A percentile compares a stretch with the other conserved stretches of the same genome.
These are phyloP conservation scores for Rattus norvegicus DNA, from an alignment of 2,113 vertebrate species.

Conservation along the genomic window DNA sequence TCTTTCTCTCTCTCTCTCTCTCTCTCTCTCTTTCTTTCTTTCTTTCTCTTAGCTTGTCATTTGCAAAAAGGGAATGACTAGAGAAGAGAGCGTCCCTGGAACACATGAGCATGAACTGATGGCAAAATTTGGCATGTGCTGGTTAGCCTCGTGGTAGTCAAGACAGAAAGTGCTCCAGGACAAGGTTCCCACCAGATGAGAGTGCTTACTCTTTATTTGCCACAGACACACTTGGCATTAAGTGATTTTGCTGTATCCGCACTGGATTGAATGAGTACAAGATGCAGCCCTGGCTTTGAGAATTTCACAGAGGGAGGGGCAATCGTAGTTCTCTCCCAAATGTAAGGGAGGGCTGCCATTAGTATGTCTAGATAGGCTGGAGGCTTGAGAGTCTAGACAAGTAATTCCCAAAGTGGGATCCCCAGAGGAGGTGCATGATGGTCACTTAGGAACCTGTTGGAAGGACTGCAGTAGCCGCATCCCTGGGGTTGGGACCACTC, in stretches of 20 bases:
- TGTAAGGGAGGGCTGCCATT: not conserved
- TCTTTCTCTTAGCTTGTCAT: constrained; percentile 3
- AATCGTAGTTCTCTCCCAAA: not conserved
- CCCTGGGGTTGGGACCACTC: not conserved
- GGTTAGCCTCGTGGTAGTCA: not conserved
- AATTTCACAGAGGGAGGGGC: not conserved
- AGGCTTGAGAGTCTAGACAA: not conserved
- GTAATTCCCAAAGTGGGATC: not conserved
- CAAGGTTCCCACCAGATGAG: not conserved
- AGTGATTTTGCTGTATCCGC: not conserved
- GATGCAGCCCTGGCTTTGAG: not conserved
- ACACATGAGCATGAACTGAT: not conserved
- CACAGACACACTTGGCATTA: not conserved
- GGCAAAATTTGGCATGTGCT: not conserved
- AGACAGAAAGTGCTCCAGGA: not conserved
- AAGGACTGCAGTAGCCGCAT: not conserved
- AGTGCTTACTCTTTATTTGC: constrained; percentile 23
- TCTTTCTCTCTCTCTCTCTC: too few species aligned
- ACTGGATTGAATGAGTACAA: not conserved
- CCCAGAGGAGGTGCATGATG: not conserved
- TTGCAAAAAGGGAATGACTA: not conserved
- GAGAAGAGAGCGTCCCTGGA: not conserved
- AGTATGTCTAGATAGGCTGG: not conserved
- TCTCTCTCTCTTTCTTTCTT: not conserved
- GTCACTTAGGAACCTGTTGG: not conserved